Percentiles rank a stretch among this genome's conserved stretches.
phyloP scores from a whole-genome alignment of 2,113 vertebrate genomes.

The Pollachius pollachius region DNA sequence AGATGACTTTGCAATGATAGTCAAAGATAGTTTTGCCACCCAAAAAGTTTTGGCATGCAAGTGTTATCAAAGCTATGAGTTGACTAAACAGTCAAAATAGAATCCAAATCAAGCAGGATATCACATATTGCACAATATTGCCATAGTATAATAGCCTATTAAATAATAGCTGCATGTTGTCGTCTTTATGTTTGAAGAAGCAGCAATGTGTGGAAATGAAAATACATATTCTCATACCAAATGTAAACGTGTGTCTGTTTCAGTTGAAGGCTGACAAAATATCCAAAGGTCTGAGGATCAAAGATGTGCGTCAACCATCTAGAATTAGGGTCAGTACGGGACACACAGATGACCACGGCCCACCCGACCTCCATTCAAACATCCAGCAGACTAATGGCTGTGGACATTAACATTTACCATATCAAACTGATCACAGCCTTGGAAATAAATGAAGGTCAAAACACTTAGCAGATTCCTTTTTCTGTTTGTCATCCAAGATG shows the following conservation, averaged over 20 bases:
- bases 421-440: neutral
- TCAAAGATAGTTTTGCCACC: too few species aligned
- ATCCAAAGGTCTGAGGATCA: slow-evolving; percentile 17
- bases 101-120: too few species aligned
- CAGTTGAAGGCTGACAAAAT: slow-evolving; percentile 39
- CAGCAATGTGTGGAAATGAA: too few species aligned
- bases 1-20: too few species aligned
- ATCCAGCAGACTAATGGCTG: neutral
- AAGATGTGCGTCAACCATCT: slow-evolving; percentile 5
- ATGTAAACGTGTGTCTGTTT: slow-evolving; percentile 21
- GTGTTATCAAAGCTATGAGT: too few species aligned
- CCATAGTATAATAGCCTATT: too few species aligned
- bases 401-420: neutral
- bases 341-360: neutral
- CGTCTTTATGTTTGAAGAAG: neutral
- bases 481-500: neutral
- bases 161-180: too few species aligned
- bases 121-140: too few species aligned
- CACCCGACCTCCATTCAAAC: neutral
- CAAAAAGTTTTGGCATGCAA: too few species aligned
- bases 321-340: neutral
- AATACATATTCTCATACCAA: too few species aligned
- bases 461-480: too few species aligned
- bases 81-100: too few species aligned
- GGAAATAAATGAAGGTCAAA: neutral